Base-by-base conservation (phyloP, 2,113 vertebrate genomes). In the Scalopus aquaticus region DNA sequence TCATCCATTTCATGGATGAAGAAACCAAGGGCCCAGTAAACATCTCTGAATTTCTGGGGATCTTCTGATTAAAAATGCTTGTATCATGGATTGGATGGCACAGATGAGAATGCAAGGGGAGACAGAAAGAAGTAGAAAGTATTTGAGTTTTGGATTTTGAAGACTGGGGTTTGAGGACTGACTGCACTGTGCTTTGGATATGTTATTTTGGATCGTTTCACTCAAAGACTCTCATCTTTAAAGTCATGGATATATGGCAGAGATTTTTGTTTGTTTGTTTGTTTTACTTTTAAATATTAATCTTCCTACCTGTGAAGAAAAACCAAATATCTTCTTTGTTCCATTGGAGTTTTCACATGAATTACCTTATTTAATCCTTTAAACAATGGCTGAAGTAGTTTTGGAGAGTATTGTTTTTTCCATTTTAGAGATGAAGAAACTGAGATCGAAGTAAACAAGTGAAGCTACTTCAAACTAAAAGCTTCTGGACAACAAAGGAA, bases 371-470 rank as follows among this genome's bases (percentile, higher is more conserved):
- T 95, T 76, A 78, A 80, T 83, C 37, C 8, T 96, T 78, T 74
- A 11, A 92, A 69, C 3, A 51, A 70, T 86, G 69, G 90, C 70
- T 92, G 30, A 92, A 76, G 32, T 83, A 70, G 2, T 3, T 92
- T 80, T 89, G 44, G 30, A 13, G 28, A 64, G 10, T 70, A 39
- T 81, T 80, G 39, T 28, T 70, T 37, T 39, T 84, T 28, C 37
- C 60, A 51, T 88, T 84, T 92, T 84, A 84, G 32, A 95, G 58
- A 67, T 84, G 64, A 89, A 89, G 32, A 88, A 54, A 81, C 77
- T 83, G 39, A 69, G 51, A 20, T 39, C 58, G 87, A 85, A 65
- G 62, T n/a, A 65, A 65, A 65, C 28, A 65, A 32, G 62, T n/a
- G 13, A 12, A 32, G 26, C 62, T 65, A 32, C 30, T 9, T 65